phyloP scores from a whole-genome alignment of 2,113 vertebrate genomes.

The Podilymbus podiceps region DNA sequence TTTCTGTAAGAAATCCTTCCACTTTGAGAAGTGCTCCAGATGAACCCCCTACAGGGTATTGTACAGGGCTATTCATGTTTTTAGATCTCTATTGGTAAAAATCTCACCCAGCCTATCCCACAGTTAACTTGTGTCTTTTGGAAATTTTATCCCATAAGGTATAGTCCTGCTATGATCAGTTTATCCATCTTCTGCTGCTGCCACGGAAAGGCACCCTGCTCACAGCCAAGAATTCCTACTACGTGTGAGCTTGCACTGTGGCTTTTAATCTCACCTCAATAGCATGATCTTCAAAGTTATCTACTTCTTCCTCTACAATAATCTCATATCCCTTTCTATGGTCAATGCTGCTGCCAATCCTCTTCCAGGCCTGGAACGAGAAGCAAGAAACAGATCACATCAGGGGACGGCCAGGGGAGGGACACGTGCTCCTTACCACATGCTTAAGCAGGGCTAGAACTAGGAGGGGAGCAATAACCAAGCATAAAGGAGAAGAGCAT shows the following conservation, averaged over 20 bases:
- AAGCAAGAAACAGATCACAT: neutral
- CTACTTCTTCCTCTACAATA: neutral
- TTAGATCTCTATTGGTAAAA: neutral
- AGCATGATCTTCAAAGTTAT: neutral
- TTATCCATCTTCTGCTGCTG: neutral
- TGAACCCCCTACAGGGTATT: neutral
- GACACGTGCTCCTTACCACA: rapidly evolving
- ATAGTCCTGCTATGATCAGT: neutral
- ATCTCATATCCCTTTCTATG: neutral
- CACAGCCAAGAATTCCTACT: neutral
- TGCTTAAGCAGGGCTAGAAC: neutral
- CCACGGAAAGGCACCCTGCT: neutral
- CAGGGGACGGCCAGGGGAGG: neutral
- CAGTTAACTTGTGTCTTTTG: neutral
- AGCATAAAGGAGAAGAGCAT: neutral
- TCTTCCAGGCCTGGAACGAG: neutral
- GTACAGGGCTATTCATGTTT: neutral
- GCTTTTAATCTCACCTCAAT: neutral
- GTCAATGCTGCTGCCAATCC: neutral
- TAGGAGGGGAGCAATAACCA: neutral
- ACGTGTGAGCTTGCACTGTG: rapidly evolving
- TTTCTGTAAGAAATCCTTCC: neutral
- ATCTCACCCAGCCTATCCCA: neutral
- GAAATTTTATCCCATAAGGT: neutral
- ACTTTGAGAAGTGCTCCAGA: neutral